Conservation (phyloP, 2,888 invertebrate genomes). For the Ptychoptera albimana region DNA sequence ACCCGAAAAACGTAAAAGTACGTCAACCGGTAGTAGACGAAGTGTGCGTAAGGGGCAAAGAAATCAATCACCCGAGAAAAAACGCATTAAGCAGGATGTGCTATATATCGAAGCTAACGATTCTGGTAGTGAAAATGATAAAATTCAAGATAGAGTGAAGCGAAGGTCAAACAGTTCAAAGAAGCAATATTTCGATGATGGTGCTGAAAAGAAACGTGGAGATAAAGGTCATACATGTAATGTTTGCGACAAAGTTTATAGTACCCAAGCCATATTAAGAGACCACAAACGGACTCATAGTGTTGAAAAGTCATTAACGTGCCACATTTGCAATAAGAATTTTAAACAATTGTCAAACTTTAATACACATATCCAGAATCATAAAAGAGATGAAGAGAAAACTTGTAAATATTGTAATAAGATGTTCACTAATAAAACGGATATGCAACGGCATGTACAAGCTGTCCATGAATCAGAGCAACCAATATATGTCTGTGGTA, state of each 20-base stretch:
- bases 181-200: neutral
- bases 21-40: neutral
- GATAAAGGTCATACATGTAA: slow-evolving; percentile 22
- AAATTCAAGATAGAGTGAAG: neutral
- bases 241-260: slow-evolving; percentile 34
- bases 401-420: slow-evolving; percentile 19
- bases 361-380: slow-evolving; percentile 29
- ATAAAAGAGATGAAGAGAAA: slow-evolving; percentile 18
- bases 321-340: slow-evolving; percentile 28
- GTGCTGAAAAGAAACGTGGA: neutral
- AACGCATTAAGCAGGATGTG: neutral
- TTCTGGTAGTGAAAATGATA: neutral
- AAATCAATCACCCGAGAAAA: slow-evolving; percentile 7
- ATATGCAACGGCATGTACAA: slow-evolving; percentile 23
- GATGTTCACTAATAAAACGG: slow-evolving; percentile 21
- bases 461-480: slow-evolving; percentile 21
- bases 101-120: no score
- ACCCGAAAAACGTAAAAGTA: slow-evolving; percentile 7
- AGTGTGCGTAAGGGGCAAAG: neutral
- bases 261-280: slow-evolving; percentile 33
- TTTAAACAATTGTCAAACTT: slow-evolving; percentile 31
- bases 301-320: slow-evolving; percentile 24
- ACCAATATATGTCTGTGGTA: slow-evolving; percentile 22
- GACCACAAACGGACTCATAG: slow-evolving; percentile 34
- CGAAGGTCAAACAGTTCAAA: no score